phyloP scores from a whole-genome alignment of 2,113 vertebrate species.

The Tringa solitaria region DNA sequence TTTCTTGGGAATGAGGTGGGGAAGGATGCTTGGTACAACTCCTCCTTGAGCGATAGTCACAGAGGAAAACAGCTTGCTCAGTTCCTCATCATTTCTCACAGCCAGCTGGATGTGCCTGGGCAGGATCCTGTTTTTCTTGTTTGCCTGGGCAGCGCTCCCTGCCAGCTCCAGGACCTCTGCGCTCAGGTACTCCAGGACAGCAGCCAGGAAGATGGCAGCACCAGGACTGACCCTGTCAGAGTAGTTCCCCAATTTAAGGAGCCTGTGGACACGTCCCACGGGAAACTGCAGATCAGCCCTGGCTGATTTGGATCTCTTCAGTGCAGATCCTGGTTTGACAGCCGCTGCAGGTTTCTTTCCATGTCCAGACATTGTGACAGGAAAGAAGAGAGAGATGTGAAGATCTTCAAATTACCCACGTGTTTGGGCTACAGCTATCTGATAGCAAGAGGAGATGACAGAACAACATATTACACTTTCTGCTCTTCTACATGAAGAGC shows the following conservation, averaged over 20 bases:
- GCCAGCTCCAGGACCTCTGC: conserved; percentile 79
- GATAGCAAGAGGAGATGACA: not conserved
- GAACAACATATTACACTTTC: not conserved
- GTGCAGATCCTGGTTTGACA: not conserved
- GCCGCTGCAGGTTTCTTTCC: conserved; percentile 54
- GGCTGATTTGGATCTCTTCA: conserved; percentile 60
- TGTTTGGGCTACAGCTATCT: not conserved
- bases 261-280: conserved; percentile 68
- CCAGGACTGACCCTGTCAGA: conserved; percentile 62
- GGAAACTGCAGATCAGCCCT: conserved; percentile 77
- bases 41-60: conserved; percentile 78
- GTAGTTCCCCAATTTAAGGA: conserved; percentile 71
- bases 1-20: conserved; percentile 72
- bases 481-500: not conserved
- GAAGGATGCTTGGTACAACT: conserved; percentile 74
- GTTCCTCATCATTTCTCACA: conserved; percentile 77
- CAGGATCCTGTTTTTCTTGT: conserved; percentile 71
- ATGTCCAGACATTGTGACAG: conserved; percentile 71
- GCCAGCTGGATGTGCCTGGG: conserved; percentile 77
- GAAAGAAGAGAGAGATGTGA: not conserved
- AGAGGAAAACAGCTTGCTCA: conserved; percentile 67
- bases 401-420: not conserved
- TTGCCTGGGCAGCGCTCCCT: conserved; percentile 72
- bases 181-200: conserved; percentile 76
- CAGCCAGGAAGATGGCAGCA: conserved; percentile 70